Percentiles rank a stretch among this genome's conserved stretches.
Evolutionary conservation across 2,888 invertebrate genomes (phyloP).

Genomic region (Branchipolynoe longqiensis): DNA sequence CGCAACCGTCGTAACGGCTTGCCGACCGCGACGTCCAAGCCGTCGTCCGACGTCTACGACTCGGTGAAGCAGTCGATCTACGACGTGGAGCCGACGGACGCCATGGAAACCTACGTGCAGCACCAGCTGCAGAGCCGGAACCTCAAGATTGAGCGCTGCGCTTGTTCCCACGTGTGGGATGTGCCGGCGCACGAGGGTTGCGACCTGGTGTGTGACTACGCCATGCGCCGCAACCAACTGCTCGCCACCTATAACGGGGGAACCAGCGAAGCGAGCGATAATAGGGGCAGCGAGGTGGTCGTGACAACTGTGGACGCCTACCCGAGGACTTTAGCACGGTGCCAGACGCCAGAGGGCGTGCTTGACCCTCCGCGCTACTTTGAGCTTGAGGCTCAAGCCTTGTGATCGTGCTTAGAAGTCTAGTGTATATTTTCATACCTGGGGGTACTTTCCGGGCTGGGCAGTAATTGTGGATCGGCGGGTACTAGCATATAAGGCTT

Average conservation of each 20-base stretch:
- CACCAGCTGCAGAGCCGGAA: constrained; percentile 53
- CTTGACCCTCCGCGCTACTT: constrained; percentile 40
- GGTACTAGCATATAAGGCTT: background rate
- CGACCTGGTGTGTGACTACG: constrained; percentile 45
- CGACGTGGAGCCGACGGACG: constrained; percentile 47
- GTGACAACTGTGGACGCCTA: constrained; percentile 41
- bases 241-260: constrained; percentile 52
- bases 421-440: constrained; percentile 27
- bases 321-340: constrained; percentile 16
- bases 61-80: constrained; percentile 36
- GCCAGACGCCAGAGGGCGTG: constrained; percentile 48
- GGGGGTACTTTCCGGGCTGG: background rate
- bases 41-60: constrained; percentile 23
- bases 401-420: constrained; percentile 10
- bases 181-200: constrained; percentile 34
- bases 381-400: constrained; percentile 43
- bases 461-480: background rate
- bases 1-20: constrained; percentile 37
- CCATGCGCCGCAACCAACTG: constrained; percentile 30
- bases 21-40: constrained; percentile 36
- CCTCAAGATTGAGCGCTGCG: constrained; percentile 47
- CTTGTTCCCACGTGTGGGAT: constrained; percentile 55
- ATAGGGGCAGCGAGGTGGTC: constrained; percentile 43
- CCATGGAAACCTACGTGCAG: constrained; percentile 40
- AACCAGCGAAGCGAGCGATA: constrained; percentile 31